phyloP scores from a whole-genome alignment of 2,797 vertebrate species.

The Coregonus sp. region DNA sequence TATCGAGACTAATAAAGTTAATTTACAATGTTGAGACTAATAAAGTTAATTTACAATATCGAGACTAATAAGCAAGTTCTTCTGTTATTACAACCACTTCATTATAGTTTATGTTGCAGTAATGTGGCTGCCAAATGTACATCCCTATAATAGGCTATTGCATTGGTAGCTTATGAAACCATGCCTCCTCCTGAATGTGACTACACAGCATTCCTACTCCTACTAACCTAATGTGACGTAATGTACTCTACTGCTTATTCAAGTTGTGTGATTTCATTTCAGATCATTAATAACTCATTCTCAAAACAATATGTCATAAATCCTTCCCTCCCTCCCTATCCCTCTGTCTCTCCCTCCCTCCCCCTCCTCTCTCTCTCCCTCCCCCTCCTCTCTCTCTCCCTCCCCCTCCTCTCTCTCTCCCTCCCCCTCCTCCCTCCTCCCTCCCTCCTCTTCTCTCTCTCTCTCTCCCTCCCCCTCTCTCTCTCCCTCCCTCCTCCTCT shows the following conservation, averaged over 20 bases:
- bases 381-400: too few species aligned
- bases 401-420: too few species aligned
- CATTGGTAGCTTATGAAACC: not conserved
- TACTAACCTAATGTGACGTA: not conserved
- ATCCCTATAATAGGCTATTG: not conserved
- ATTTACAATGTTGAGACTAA: too few species aligned
- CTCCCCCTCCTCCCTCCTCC: too few species aligned
- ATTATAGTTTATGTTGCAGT: not conserved
- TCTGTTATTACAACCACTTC: not conserved
- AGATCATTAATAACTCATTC: conserved; percentile 6
- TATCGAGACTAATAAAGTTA: too few species aligned
- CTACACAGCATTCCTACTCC: not conserved
- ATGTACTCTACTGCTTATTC: not conserved
- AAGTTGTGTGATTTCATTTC: conserved; percentile 27
- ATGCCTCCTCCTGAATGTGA: conserved; percentile 6
- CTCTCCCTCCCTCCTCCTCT: too few species aligned
- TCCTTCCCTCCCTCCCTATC: not conserved
- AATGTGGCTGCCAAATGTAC: not conserved
- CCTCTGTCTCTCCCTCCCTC: not conserved
- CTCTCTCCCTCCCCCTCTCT: too few species aligned
- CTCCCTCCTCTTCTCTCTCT: too few species aligned
- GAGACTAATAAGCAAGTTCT: not conserved
- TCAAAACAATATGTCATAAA: conserved; percentile 23
- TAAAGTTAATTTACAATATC: too few species aligned
- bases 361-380: too few species aligned